These are phyloP conservation scores for Mixornis gularis DNA, from an alignment of 2,113 vertebrate species.

Conservation along the genomic window DNA sequence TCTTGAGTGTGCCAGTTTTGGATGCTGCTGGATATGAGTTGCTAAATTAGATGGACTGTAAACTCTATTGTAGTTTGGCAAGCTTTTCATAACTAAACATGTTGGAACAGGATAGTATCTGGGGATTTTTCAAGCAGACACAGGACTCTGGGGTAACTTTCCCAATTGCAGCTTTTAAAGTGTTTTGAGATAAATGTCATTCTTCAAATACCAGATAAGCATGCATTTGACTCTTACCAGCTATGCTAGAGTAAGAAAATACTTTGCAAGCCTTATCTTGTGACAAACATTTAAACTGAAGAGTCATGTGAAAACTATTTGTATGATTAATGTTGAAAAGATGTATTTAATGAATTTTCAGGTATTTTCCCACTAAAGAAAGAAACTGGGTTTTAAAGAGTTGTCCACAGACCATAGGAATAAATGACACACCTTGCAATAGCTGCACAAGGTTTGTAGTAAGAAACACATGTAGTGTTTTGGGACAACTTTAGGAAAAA, in stretches of 20 bases:
- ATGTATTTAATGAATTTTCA: not conserved
- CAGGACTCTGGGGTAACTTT: not conserved
- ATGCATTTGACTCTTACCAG: not conserved
- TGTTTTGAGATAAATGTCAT: not conserved
- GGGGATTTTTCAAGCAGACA: not conserved
- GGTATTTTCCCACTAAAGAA: not conserved
- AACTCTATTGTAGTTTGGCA: not conserved
- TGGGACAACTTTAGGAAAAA: not conserved
- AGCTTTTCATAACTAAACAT: not conserved
- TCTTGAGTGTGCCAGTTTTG: not conserved
- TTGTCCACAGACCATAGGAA: accelerated
- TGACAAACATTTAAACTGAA: not conserved
- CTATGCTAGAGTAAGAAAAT: not conserved
- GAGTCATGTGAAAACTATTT: not conserved
- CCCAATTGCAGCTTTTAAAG: not conserved
- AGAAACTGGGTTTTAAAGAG: not conserved
- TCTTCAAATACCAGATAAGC: not conserved
- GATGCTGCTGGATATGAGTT: not conserved
- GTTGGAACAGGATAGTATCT: not conserved
- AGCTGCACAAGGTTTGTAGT: not conserved
- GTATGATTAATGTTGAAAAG: not conserved
- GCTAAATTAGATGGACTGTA: not conserved
- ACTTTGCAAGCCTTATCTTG: not conserved
- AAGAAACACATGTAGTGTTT: not conserved
- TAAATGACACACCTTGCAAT: not conserved